A percentile compares a stretch with the other conserved stretches of the same genome.
These are phyloP conservation scores for Manacus vitellinus DNA, from an alignment of 2,113 vertebrate species.

Conservation along the genomic window DNA sequence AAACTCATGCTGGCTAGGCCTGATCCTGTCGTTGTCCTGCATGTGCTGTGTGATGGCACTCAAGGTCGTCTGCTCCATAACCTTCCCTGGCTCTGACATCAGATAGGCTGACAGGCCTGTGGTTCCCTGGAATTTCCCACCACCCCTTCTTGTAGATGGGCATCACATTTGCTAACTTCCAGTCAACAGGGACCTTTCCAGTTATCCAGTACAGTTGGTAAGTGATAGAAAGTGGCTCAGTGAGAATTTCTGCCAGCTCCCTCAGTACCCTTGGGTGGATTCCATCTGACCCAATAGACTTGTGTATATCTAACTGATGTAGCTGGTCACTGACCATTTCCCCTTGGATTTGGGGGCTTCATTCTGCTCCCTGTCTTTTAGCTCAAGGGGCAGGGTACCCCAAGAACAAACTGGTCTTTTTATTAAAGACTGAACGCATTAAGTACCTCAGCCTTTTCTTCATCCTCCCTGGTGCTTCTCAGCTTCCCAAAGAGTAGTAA, in stretches of 20 bases:
- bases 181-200: fast-evolving
- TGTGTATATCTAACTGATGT: neutral
- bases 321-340: neutral
- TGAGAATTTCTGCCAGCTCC: neutral
- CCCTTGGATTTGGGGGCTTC: neutral
- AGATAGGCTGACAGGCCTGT: neutral
- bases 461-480: neutral
- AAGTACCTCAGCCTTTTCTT: neutral
- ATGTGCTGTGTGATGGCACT: neutral
- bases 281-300: neutral
- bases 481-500: neutral
- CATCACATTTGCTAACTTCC: neutral
- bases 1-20: neutral
- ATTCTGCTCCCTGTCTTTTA: neutral
- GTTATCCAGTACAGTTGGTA: neutral
- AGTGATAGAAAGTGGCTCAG: neutral
- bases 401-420: neutral
- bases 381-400: neutral
- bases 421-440: neutral
- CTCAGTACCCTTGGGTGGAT: too few relatives aligned
- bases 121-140: neutral
- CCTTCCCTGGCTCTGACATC: fast-evolving
- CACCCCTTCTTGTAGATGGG: neutral
- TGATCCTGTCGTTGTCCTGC: neutral
- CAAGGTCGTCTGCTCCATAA: neutral